Base-by-base conservation (phyloP, 2,797 vertebrate genomes). In the Chiropotes sagulatus region DNA sequence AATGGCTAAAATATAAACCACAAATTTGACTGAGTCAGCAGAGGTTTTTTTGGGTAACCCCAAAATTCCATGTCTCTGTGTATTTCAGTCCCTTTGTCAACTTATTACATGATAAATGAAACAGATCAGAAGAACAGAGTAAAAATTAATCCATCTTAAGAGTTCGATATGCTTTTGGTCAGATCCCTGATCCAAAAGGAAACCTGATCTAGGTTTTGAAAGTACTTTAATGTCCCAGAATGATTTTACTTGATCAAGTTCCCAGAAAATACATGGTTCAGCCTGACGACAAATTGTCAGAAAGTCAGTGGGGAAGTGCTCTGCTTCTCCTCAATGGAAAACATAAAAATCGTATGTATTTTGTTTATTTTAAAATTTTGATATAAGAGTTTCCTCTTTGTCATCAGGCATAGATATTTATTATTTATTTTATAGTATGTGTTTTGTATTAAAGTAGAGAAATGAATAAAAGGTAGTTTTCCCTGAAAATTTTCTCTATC, bases 11-110 rank as follows among this genome's bases (percentile, higher is more conserved):
- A 86, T 93, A 90, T 82, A 98, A 98, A 96, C 97, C 97, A 93
- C 97, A 97, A 95, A 97, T 97, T 95, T 94, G 93, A 93, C 90
- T 97, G 97, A 98, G 93, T 98, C 96, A 97, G 88, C 79, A 44
- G 94, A 97, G 95, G 76, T 92, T 61, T 48, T 96, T 97, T 95
- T 94, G 97, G 97, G 96, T 96, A 98, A 96, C 76, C 52, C 64
- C 72, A 33, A 92, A 96, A 98, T 97, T 95, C 95, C 95, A 93
- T 20, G 81, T 91, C 85, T 90, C 93, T 61, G 52, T 58, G 52
- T 80, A 88, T 96, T 97, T 97, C 91, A 83, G 89, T 72, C 52
- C 73, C 39, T 96, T 88, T 79, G 95, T 98, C 86, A 80, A 95
- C 82, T 88, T 94, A 41, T 58, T 94, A 91, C 93, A 92, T 97